phyloP scores from a whole-genome alignment of 1,140 invertebrate genomes.

The Drosophila malerkotliana region DNA sequence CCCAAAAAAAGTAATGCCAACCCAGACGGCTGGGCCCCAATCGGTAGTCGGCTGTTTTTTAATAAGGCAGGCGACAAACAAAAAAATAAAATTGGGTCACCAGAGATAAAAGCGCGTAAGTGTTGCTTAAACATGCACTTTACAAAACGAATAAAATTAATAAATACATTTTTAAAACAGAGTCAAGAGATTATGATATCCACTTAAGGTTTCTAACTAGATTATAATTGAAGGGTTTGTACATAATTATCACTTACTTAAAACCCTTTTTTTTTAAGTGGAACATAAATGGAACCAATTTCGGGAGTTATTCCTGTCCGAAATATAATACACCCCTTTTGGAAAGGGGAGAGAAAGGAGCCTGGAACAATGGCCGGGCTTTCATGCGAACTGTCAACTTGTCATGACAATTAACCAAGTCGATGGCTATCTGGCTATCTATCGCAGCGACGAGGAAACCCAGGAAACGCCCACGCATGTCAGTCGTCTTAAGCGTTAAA shows the following conservation, averaged over 20 bases:
- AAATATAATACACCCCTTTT: constrained; percentile 62
- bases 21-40: constrained; percentile 50
- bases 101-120: constrained; percentile 70
- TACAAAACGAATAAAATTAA: background rate
- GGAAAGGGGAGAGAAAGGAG: constrained; percentile 21
- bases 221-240: too few species aligned
- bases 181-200: too few species aligned
- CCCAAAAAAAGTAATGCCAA: constrained; percentile 7
- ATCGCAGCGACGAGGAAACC: constrained; percentile 26
- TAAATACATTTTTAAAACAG: background rate
- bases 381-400: constrained; percentile 81
- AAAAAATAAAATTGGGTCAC: constrained; percentile 68
- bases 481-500: constrained; percentile 55
- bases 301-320: constrained; percentile 32
- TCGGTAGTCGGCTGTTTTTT: constrained; percentile 57
- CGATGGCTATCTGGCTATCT: constrained; percentile 71
- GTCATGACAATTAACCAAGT: constrained; percentile 75
- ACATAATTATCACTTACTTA: too few species aligned
- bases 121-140: constrained; percentile 43
- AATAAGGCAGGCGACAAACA: constrained; percentile 68
- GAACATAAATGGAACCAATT: constrained; percentile 31
- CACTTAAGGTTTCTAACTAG: too few species aligned
- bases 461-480: constrained; percentile 47
- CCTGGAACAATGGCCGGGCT: constrained; percentile 64
- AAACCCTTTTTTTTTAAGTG: constrained; percentile 1